Conservation (phyloP, 2,113 vertebrate species). For the Mus pahari region DNA sequence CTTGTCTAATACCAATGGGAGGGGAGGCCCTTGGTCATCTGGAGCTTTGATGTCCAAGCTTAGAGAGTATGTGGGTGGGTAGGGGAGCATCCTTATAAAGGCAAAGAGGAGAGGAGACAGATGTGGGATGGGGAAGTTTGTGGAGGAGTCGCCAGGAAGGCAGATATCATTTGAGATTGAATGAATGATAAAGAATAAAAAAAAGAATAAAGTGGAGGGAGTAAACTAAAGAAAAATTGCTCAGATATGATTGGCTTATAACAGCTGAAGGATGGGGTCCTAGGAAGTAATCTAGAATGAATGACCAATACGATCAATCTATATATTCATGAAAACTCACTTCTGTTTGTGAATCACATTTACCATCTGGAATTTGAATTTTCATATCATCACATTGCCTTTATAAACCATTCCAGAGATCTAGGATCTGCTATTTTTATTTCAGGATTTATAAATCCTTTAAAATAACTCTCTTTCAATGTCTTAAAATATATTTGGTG, state of each 20-base stretch:
- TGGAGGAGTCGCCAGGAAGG: too few relatives aligned
- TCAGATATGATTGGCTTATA: background rate
- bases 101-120: too few relatives aligned
- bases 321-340: background rate
- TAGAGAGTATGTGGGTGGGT: too few relatives aligned
- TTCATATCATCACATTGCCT: background rate
- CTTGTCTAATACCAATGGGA: too few relatives aligned
- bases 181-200: too few relatives aligned
- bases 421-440: background rate
- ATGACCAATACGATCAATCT: background rate
- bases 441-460: background rate
- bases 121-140: too few relatives aligned
- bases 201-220: background rate
- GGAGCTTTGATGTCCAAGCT: too few relatives aligned
- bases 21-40: too few relatives aligned
- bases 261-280: accelerated
- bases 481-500: background rate
- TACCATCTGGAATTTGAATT: slow-evolving; percentile 1
- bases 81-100: too few relatives aligned
- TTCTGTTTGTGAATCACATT: background rate
- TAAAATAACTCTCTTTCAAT: background rate
- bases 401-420: background rate
- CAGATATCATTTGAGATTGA: too few relatives aligned
- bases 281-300: background rate
- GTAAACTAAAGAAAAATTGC: background rate